Evolutionary conservation across 1,140 invertebrate genomes (phyloP).

Genomic region (Atta cephalotes): DNA sequence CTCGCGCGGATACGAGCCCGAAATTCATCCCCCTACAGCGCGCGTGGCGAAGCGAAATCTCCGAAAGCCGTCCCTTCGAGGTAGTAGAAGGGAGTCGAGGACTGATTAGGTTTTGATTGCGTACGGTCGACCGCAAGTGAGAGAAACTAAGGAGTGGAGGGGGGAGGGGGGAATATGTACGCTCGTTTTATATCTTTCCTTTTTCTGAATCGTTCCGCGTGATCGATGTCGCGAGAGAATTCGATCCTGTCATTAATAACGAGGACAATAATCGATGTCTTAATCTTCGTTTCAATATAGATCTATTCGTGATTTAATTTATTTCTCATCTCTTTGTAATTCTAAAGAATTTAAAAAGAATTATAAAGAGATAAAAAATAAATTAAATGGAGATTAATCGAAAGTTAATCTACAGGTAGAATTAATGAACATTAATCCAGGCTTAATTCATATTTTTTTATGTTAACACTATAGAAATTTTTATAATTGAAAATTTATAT

Average conservation of each 20-base stretch:
- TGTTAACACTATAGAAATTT: no score
- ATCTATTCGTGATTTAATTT: background rate
- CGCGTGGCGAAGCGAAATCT: slow-evolving; percentile 33
- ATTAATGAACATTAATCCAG: background rate
- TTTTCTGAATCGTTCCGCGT: background rate
- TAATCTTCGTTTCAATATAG: background rate
- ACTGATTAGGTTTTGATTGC: slow-evolving; percentile 43
- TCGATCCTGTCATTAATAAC: slow-evolving; percentile 5
- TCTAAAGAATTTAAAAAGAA: background rate
- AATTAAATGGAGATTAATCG: background rate
- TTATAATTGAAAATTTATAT: no score
- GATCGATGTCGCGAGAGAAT: slow-evolving; percentile 4
- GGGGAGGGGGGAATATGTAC: background rate
- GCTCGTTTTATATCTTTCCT: background rate
- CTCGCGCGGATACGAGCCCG: slow-evolving; percentile 15
- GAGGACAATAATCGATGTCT: background rate
- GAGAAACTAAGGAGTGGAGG: background rate
- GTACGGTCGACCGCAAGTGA: slow-evolving; percentile 7
- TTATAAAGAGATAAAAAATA: background rate
- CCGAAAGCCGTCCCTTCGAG: background rate
- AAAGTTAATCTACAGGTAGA: background rate
- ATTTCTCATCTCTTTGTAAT: background rate
- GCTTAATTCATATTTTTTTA: no score
- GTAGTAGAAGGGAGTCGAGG: background rate
- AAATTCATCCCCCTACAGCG: slow-evolving; percentile 25